Conservation (phyloP, 2,113 vertebrate genomes). For the Carassius carassius region DNA sequence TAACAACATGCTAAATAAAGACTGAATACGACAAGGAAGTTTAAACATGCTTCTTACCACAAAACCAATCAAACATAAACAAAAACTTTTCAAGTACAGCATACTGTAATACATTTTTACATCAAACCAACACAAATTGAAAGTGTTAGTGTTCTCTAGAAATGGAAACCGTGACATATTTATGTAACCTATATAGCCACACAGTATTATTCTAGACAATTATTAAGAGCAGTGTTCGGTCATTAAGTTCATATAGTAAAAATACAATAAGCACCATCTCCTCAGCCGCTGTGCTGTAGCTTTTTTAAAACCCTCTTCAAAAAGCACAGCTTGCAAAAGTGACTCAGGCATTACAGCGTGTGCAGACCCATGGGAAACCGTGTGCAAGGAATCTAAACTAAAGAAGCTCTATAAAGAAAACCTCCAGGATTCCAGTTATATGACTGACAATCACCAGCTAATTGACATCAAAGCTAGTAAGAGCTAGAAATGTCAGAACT, state of each 20-base stretch:
- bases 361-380: conserved; percentile 2
- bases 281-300: neutral
- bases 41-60: neutral
- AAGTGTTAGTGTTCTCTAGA: neutral
- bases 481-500: conserved; percentile 27
- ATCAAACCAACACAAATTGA: neutral
- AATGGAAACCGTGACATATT: too few species aligned
- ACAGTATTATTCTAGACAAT: neutral
- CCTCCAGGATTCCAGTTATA: neutral
- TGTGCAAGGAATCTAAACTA: conserved; percentile 29
- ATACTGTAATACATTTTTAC: neutral
- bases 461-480: conserved; percentile 13
- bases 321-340: conserved; percentile 35
- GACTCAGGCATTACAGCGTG: conserved; percentile 6
- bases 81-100: neutral
- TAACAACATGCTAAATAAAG: neutral
- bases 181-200: neutral
- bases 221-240: neutral
- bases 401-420: conserved; percentile 24
- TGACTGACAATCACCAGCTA: conserved; percentile 27
- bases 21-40: neutral
- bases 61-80: neutral
- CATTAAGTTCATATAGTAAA: neutral
- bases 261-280: neutral
- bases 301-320: conserved; percentile 20